Evolutionary conservation across 30 jellyfish, hydroid and myxozoan genomes (phyloP).

Genomic region (Aurelia aurita complex sp. Pacific): DNA sequence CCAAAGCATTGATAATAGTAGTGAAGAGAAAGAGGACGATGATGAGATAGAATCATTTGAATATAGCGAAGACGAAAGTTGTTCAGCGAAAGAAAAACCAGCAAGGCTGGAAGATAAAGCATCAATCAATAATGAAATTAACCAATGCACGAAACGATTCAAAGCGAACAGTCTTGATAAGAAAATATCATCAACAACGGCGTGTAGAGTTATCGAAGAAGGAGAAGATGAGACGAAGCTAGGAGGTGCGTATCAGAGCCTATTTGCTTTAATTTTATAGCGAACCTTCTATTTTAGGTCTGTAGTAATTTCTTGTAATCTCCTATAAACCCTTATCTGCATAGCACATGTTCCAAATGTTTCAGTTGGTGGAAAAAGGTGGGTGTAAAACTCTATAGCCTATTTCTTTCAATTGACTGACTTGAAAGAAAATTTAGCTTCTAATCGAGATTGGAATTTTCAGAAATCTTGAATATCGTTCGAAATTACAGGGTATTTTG

Average conservation of each 20-base stretch:
- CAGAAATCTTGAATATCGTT: too few relatives aligned
- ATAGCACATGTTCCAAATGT: too few relatives aligned
- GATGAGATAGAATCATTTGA: conserved; percentile 64
- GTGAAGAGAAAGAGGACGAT: conserved; percentile 40
- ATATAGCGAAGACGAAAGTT: conserved; percentile 55
- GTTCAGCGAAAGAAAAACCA: conserved; percentile 20
- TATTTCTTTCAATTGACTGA: too few relatives aligned
- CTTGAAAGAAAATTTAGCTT: too few relatives aligned
- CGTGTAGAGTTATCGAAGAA: conserved; percentile 46
- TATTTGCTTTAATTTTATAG: too few relatives aligned
- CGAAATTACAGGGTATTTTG: too few relatives aligned
- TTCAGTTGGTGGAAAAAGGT: too few relatives aligned
- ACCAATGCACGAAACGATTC: conserved; percentile 42
- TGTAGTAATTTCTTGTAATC: too few relatives aligned
- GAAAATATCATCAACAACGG: background rate
- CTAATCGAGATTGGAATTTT: too few relatives aligned
- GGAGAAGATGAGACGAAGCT: conserved; percentile 65
- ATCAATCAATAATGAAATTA: conserved; percentile 31
- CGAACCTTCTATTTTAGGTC: too few relatives aligned
- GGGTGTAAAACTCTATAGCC: too few relatives aligned
- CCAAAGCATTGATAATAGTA: background rate
- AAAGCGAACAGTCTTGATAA: conserved; percentile 53
- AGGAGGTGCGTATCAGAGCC: conserved; percentile 9
- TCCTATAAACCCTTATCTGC: too few relatives aligned
- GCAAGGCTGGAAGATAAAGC: conserved; percentile 10